phyloP scores from a whole-genome alignment of 2,888 invertebrate genomes.

The Lithophane ornitopus region DNA sequence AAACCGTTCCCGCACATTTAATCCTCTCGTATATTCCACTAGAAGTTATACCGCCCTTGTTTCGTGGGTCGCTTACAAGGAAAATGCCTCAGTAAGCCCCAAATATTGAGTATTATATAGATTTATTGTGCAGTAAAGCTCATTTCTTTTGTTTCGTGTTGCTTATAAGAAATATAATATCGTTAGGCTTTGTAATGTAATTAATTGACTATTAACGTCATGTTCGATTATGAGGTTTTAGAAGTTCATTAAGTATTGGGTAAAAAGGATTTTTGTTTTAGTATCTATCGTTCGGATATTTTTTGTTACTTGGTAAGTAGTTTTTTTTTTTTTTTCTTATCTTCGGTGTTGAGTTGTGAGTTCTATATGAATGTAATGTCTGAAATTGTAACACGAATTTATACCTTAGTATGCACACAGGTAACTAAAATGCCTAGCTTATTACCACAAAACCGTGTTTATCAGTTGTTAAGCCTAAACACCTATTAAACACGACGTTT shows the following conservation, averaged over 20 bases:
- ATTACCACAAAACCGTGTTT: too few species aligned
- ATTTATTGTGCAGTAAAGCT: conserved; percentile 66
- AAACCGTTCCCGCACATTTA: not conserved
- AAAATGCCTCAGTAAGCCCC: conserved; percentile 59
- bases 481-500: too few species aligned
- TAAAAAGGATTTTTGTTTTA: conserved; percentile 10
- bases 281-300: not conserved
- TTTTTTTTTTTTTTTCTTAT: not conserved
- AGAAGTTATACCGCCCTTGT: conserved; percentile 54
- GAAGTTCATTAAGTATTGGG: conserved; percentile 27
- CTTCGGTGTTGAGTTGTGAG: not conserved
- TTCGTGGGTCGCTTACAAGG: conserved; percentile 61
- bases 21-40: conserved; percentile 30
- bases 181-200: conserved; percentile 48
- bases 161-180: conserved; percentile 57
- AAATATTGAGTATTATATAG: conserved; percentile 72
- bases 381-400: not conserved
- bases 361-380: not conserved
- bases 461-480: too few species aligned
- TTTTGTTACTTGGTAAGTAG: not conserved
- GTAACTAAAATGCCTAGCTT: too few species aligned
- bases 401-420: not conserved
- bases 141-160: conserved; percentile 63
- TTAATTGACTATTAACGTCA: conserved; percentile 60
- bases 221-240: conserved; percentile 38